A percentile compares a stretch with the other conserved stretches of the same genome.
Evolutionary conservation across 1,140 invertebrate genomes (phyloP).

Genomic region (Octopus bimaculoides): DNA sequence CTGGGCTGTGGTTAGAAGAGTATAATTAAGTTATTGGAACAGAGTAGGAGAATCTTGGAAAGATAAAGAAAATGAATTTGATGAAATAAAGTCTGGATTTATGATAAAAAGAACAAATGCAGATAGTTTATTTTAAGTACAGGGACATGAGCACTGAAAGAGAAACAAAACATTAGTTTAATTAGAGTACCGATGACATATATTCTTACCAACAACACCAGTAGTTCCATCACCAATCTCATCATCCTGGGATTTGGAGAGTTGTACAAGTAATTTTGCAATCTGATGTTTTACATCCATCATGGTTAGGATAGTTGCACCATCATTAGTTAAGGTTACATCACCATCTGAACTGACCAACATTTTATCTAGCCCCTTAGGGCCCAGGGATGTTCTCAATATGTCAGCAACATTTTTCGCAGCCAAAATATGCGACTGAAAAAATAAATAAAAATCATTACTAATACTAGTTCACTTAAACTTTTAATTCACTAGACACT

Average conservation of each 20-base stretch:
- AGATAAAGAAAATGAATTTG: too few relatives aligned
- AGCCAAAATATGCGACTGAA: constrained; percentile 94
- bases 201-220: constrained; percentile 81
- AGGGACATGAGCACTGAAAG: neutral
- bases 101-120: neutral
- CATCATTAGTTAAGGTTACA: constrained; percentile 98
- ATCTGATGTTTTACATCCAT: constrained; percentile 99
- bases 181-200: too few relatives aligned
- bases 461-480: neutral
- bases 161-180: too few relatives aligned
- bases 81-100: too few relatives aligned
- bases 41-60: too few relatives aligned
- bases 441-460: constrained; percentile 43
- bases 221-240: constrained; percentile 99
- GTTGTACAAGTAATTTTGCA: constrained; percentile 95
- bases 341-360: constrained; percentile 98
- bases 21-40: too few relatives aligned
- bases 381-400: constrained; percentile 90
- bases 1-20: too few relatives aligned
- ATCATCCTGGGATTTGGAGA: constrained; percentile 98
- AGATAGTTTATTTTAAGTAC: constrained; percentile 13
- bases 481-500: too few relatives aligned
- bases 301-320: constrained; percentile 97
- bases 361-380: constrained; percentile 67
- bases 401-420: constrained; percentile 86